phyloP scores from a whole-genome alignment of 2,888 invertebrate species.

The Phlogophora meticulosa region DNA sequence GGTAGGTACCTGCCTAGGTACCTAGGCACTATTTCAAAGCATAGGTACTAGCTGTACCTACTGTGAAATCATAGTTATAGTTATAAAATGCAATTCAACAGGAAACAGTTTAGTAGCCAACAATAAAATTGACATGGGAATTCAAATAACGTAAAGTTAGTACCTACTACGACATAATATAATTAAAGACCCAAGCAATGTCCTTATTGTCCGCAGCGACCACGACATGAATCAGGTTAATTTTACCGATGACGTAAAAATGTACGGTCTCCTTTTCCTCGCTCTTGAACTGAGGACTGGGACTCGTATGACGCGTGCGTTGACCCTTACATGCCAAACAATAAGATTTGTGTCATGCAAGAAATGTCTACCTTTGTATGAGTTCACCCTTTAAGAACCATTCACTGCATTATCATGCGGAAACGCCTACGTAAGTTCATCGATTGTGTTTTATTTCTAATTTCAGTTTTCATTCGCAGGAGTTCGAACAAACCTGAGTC shows the following conservation, averaged over 20 bases:
- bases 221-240: conserved; percentile 80
- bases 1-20: too few species aligned
- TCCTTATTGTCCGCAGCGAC: conserved; percentile 62
- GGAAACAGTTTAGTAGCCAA: conserved; percentile 28
- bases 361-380: conserved; percentile 74
- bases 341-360: conserved; percentile 81
- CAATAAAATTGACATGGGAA: conserved; percentile 30
- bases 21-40: too few species aligned
- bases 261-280: conserved; percentile 71
- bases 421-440: conserved; percentile 48
- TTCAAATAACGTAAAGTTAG: conserved; percentile 31
- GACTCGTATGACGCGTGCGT: conserved; percentile 78
- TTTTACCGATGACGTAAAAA: conserved; percentile 84
- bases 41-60: background rate
- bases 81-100: conserved; percentile 21
- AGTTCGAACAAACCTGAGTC: conserved; percentile 86
- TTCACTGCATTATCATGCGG: conserved; percentile 29
- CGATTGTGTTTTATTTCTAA: conserved; percentile 69
- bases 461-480: conserved; percentile 79
- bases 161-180: conserved; percentile 43
- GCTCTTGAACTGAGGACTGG: conserved; percentile 81
- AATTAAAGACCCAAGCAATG: conserved; percentile 51
- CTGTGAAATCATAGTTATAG: background rate
- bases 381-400: conserved; percentile 58
- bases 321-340: conserved; percentile 85